Evolutionary conservation across 2,113 vertebrate species (phyloP).

Genomic region (Cephalopterus ornatus): DNA sequence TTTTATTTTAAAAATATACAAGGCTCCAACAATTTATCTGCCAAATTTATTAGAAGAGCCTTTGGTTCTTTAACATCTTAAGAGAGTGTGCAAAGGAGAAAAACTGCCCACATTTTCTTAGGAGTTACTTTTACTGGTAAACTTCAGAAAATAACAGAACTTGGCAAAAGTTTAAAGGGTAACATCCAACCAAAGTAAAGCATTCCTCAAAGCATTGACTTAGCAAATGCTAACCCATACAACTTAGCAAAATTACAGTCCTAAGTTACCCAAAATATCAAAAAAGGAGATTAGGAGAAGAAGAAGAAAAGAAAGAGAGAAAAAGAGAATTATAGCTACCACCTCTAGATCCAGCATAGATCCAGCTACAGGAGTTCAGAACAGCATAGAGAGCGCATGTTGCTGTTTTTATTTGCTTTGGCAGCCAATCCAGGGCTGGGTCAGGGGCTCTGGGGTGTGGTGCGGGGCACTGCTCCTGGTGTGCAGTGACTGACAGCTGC

Average conservation of each 20-base stretch:
- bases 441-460: too few species aligned
- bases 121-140: background rate
- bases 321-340: background rate
- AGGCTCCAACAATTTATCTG: background rate
- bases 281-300: background rate
- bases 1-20: background rate
- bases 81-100: background rate
- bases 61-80: background rate
- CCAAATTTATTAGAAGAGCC: background rate
- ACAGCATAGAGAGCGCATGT: background rate
- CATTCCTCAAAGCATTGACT: background rate
- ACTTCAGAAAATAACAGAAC: background rate
- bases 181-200: background rate
- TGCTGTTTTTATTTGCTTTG: too few species aligned
- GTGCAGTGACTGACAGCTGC: background rate
- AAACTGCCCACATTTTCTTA: background rate
- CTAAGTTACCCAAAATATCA: background rate
- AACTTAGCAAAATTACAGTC: background rate
- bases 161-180: background rate
- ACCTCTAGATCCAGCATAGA: background rate
- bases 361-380: background rate
- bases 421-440: too few species aligned
- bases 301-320: background rate
- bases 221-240: background rate
- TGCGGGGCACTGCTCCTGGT: background rate